Evolutionary conservation across 2,113 vertebrate genomes (phyloP).

Genomic region (Anhinga rufa): DNA sequence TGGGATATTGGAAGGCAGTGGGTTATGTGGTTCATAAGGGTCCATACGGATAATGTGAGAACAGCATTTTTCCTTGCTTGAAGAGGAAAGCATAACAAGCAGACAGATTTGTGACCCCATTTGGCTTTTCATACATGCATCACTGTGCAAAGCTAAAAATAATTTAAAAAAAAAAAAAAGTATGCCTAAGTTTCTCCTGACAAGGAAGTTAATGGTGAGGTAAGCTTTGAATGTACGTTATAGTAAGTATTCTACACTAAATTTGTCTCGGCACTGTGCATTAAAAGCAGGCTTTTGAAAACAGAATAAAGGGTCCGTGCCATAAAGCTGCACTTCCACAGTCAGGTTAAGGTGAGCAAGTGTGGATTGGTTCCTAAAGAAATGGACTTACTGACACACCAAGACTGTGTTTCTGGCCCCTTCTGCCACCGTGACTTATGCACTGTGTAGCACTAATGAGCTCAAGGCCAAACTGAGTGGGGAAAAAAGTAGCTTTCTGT

Average conservation of each 20-base stretch:
- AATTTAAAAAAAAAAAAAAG: background rate
- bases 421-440: background rate
- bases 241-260: background rate
- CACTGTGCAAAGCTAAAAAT: background rate
- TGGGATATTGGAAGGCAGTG: background rate
- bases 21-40: background rate
- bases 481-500: background rate
- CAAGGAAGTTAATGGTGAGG: background rate
- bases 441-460: accelerated
- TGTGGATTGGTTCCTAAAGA: background rate
- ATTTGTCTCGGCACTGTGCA: background rate
- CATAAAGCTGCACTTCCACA: background rate
- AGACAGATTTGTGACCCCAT: background rate
- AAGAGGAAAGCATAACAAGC: background rate
- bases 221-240: background rate
- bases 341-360: accelerated
- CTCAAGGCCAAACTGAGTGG: background rate
- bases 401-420: background rate
- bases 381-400: background rate
- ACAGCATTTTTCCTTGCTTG: background rate
- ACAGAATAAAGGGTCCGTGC: background rate
- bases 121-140: background rate
- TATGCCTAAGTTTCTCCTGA: background rate
- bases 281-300: background rate
- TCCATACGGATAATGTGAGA: background rate